Evolutionary conservation across 2,797 vertebrate species (phyloP).

Genomic region (Schizopygopsis malacanthus): DNA sequence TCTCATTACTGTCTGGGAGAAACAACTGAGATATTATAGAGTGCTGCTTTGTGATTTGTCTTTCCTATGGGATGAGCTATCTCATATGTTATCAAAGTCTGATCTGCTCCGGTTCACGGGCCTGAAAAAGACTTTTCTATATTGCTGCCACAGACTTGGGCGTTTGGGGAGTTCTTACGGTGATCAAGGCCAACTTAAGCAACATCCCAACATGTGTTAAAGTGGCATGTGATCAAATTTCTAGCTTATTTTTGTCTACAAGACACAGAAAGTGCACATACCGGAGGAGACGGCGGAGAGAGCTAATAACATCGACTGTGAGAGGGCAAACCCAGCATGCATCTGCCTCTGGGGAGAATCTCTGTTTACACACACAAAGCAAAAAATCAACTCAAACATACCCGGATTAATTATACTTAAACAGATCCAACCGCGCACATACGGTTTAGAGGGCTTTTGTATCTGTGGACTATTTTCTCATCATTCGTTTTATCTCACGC

Average conservation of each 20-base stretch:
- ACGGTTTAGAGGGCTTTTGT: constrained; percentile 28
- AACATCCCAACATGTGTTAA: constrained; percentile 70
- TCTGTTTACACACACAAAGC: constrained; percentile 66
- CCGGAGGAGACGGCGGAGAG: constrained; percentile 60
- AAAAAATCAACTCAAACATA: constrained; percentile 73
- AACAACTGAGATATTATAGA: background rate
- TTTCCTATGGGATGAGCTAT: background rate
- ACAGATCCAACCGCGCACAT: constrained; percentile 55
- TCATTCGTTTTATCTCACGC: constrained; percentile 58
- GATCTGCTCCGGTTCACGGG: background rate
- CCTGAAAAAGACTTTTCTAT: background rate
- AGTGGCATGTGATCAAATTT: constrained; percentile 74
- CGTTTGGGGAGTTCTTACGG: constrained; percentile 69
- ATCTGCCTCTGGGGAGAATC: constrained; percentile 60
- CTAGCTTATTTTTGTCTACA: constrained; percentile 79
- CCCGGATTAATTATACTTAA: constrained; percentile 76
- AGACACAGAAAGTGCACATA: constrained; percentile 61
- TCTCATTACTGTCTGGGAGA: constrained; percentile 1
- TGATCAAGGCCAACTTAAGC: constrained; percentile 74
- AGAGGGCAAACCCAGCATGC: constrained; percentile 56
- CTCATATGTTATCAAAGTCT: background rate
- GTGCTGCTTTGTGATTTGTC: background rate
- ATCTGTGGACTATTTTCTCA: constrained; percentile 33
- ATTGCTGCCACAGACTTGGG: background rate
- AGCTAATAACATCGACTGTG: constrained; percentile 67